phyloP scores from a whole-genome alignment of 2,888 invertebrate genomes.

The Timandra comae region DNA sequence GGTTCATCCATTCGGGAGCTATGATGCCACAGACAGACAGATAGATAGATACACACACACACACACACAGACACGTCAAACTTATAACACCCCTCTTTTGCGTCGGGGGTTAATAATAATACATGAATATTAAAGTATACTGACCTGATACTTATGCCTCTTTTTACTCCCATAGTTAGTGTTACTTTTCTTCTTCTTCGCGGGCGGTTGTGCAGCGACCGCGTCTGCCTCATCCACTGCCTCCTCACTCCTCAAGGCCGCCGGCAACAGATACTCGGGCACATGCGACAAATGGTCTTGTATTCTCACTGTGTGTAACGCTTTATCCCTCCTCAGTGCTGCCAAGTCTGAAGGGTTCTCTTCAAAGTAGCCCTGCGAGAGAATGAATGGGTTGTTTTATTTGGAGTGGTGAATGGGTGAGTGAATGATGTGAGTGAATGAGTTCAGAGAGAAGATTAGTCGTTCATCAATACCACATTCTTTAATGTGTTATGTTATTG shows the following conservation, averaged over 20 bases:
- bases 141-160: conserved; percentile 64
- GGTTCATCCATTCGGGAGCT: too few relatives aligned
- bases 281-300: conserved; percentile 93
- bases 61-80: too few relatives aligned
- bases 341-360: conserved; percentile 93
- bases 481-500: conserved; percentile 35
- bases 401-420: background rate
- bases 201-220: conserved; percentile 23
- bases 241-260: conserved; percentile 82
- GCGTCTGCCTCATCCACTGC: conserved; percentile 51
- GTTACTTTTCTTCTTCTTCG: conserved; percentile 48
- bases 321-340: conserved; percentile 89
- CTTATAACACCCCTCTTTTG: too few relatives aligned
- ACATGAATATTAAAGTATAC: conserved; percentile 2
- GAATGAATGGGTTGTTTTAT: background rate
- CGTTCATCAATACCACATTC: conserved; percentile 65
- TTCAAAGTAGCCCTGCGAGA: conserved; percentile 87
- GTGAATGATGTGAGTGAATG: background rate
- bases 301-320: conserved; percentile 88
- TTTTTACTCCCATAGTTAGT: conserved; percentile 53
- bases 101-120: background rate
- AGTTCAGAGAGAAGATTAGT: conserved; percentile 73
- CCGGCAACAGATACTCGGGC: conserved; percentile 93
- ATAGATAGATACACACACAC: too few relatives aligned
- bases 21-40: too few relatives aligned